Conservation (phyloP, 2,797 vertebrate genomes). For the Pterois miles region DNA sequence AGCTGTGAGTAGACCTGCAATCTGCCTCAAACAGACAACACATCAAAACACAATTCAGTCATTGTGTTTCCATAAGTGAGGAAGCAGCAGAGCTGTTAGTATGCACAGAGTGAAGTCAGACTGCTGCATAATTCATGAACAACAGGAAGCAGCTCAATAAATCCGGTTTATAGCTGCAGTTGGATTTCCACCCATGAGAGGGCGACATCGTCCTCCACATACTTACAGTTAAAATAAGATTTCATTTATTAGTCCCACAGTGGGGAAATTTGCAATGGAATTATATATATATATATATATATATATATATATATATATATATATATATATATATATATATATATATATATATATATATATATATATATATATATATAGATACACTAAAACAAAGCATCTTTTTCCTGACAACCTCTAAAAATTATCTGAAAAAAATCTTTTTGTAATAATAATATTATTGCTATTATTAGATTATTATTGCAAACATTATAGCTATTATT, state of each 20-base stretch:
- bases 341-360: too few relatives aligned
- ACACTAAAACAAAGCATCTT: not conserved
- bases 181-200: constrained; percentile 37
- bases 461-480: too few relatives aligned
- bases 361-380: not conserved
- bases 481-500: too few relatives aligned
- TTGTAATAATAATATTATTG: too few relatives aligned
- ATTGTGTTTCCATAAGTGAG: not conserved
- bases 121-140: constrained; percentile 61
- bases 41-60: constrained; percentile 8
- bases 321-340: too few relatives aligned
- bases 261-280: too few relatives aligned
- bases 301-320: too few relatives aligned
- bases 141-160: not conserved
- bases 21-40: constrained; percentile 12
- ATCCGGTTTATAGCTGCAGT: constrained; percentile 2
- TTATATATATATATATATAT: too few relatives aligned
- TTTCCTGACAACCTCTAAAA: not conserved
- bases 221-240: too few relatives aligned
- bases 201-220: not conserved
- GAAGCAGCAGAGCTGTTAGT: constrained; percentile 40
- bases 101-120: constrained; percentile 28
- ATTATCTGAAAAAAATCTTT: too few relatives aligned
- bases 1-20: not conserved
- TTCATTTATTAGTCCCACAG: too few relatives aligned